Evolutionary conservation across 2,888 invertebrate genomes (phyloP), one percentile per base, ranked within the genome.

Genomic region (Venustoraphidia nigricollis): DNA sequence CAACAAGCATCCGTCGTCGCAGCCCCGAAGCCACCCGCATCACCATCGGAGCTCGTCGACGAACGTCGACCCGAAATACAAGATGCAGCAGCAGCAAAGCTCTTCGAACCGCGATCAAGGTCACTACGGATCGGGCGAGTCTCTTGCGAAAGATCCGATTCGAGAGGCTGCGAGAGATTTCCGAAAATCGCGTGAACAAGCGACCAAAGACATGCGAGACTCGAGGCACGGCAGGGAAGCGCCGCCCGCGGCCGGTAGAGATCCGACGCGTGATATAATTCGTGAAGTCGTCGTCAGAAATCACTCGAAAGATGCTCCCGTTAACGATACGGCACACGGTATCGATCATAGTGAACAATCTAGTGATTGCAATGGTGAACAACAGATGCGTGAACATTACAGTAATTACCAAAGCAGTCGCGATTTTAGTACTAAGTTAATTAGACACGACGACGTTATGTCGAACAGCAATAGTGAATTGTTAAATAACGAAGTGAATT

Each of bases 121-220:
- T 46, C 51, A 53, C 44, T 54, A 55, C 47, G 54, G 53, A 51
- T 48, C 46, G 48, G 52, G 61, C 60, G 48, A 57, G 58, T 10
- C 57, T 60, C 27, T 27, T 27, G 27, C 27, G 5, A 27, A 53
- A 1, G 63, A 65, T 51, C 59, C 62, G 34, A 55, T 64, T 10
- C 53, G 63, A 46, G 65, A 66, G 50, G 59, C 62, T 9, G 52
- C 57, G 1, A 57, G 60, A 48, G 64, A 65, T 46, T 49, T 52
- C 13, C 53, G 53, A 27, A 54, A 55, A 34, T 51, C 47, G 40
- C 46, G 43, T 13, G 51, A 51, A 46, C 46, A 48, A 48, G 34
- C 42, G 37, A 42, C 46, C 36, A 47, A 40, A 27, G 27, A 27
- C 27, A 27, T 27, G 27, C 27, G 27, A 27, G 27, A 27, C 6